Percentiles rank a stretch among this genome's conserved stretches.
Conservation (phyloP, 2,797 vertebrate species). For the Falco novaeseelandiae region DNA sequence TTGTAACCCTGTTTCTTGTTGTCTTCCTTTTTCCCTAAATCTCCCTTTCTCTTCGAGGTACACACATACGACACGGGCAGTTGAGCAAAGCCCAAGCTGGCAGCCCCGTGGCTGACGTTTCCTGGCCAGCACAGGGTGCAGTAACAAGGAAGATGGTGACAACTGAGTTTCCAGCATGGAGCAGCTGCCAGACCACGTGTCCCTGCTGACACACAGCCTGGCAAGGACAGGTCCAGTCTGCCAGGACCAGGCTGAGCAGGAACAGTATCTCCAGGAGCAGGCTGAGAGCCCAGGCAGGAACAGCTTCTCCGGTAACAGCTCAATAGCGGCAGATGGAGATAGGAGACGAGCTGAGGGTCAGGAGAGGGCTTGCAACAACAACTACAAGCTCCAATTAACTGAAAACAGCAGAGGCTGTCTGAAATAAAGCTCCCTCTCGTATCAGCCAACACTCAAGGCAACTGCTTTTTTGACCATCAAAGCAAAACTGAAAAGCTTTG, state of each 20-base stretch:
- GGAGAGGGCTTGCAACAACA: not conserved
- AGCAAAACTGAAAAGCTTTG: not conserved
- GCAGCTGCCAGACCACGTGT: constrained; percentile 10
- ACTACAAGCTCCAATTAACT: not conserved
- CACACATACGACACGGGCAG: accelerated
- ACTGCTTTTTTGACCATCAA: constrained; percentile 40
- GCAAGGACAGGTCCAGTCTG: not conserved
- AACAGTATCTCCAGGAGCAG: constrained; percentile 28
- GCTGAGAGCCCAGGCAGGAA: constrained; percentile 46
- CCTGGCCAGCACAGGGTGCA: not conserved
- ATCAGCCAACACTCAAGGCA: constrained; percentile 35
- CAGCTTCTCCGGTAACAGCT: not conserved
- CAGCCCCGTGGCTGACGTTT: not conserved
- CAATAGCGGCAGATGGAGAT: not conserved
- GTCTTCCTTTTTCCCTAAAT: not conserved
- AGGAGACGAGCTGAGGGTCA: not conserved
- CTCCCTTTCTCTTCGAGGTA: not conserved
- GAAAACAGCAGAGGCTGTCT: constrained; percentile 4
- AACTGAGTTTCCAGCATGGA: not conserved
- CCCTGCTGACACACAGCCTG: constrained; percentile 32
- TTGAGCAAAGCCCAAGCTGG: not conserved
- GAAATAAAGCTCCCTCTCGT: constrained; percentile 21
- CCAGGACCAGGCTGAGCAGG: constrained; percentile 25
- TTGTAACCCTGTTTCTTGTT: not conserved
- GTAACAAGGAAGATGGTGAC: not conserved